phyloP scores from a whole-genome alignment of 2,113 vertebrate genomes.

The Prolemur simus region DNA sequence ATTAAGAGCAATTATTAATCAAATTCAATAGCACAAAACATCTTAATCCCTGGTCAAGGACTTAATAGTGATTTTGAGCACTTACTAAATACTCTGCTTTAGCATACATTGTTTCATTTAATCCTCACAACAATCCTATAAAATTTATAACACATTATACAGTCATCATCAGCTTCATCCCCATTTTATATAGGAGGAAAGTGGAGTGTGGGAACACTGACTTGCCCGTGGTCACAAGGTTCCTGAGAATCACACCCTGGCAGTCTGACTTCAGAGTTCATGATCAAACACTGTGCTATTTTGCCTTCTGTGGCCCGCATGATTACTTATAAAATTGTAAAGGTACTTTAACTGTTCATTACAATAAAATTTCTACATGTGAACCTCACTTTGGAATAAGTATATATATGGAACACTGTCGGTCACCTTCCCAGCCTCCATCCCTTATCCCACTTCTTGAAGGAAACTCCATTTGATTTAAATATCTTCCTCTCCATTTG shows the following conservation, averaged over 20 bases:
- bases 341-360: background rate
- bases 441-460: background rate
- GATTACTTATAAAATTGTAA: background rate
- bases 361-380: background rate
- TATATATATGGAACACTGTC: background rate
- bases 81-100: background rate
- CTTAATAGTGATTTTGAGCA: background rate
- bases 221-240: background rate
- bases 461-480: background rate
- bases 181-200: background rate
- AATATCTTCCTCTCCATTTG: background rate
- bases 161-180: background rate
- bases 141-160: background rate
- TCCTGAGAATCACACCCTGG: background rate
- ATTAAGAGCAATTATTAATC: background rate
- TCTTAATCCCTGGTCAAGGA: background rate
- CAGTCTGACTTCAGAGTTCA: background rate
- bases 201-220: background rate
- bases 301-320: background rate
- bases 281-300: background rate
- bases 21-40: background rate
- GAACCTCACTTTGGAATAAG: background rate
- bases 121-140: background rate
- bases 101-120: background rate
- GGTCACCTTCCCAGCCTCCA: background rate